phyloP scores from a whole-genome alignment of 2,113 vertebrate genomes.

The Toxotes jaculatrix region DNA sequence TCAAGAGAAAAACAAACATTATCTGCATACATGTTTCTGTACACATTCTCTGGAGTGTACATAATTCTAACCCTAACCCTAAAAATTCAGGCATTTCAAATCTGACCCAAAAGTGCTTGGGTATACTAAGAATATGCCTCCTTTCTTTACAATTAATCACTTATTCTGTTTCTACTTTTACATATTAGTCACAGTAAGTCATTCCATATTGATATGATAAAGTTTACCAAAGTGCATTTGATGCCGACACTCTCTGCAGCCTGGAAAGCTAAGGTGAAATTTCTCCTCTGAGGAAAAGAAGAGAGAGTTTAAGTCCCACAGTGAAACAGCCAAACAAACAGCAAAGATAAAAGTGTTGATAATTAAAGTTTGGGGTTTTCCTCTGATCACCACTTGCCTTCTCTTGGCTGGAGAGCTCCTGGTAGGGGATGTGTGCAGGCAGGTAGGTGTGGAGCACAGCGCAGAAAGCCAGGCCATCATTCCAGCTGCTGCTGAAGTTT shows the following conservation, averaged over 20 bases:
- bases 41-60: no score
- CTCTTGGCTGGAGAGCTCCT: constrained; percentile 94
- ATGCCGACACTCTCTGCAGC: constrained; percentile 98
- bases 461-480: constrained; percentile 96
- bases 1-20: not conserved
- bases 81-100: not conserved
- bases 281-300: constrained; percentile 88
- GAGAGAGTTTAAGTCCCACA: constrained; percentile 7
- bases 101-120: not conserved
- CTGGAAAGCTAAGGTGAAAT: constrained; percentile 97
- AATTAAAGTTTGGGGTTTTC: rapidly evolving
- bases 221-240: constrained; percentile 96
- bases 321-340: not conserved
- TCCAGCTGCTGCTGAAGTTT: constrained; percentile 99
- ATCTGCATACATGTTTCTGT: not conserved
- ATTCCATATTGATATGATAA: not conserved
- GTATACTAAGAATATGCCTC: no score
- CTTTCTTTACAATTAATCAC: not conserved
- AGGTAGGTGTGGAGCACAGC: constrained; percentile 96
- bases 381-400: constrained; percentile 84
- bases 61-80: not conserved
- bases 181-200: not conserved
- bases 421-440: constrained; percentile 96
- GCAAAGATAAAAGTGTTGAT: not conserved
- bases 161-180: not conserved